Base-by-base conservation (phyloP, 2,888 invertebrate species). In the Amiota mariae region DNA sequence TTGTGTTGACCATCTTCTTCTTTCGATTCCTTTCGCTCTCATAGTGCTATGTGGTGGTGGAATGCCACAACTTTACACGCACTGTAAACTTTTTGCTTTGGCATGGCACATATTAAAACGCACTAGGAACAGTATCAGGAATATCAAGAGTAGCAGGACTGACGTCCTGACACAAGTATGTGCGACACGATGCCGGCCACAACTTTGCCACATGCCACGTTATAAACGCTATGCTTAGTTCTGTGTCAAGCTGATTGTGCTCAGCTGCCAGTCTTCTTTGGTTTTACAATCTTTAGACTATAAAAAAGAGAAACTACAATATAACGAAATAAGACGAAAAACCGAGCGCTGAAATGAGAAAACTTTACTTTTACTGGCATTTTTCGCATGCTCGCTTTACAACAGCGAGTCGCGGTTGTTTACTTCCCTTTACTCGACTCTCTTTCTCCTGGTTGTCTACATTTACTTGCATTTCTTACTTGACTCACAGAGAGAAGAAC, bases 1-100 rank as follows among this genome's bases (percentile, higher is more conserved):
- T 54, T 54, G 24, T 36, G 47, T 68, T 68, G 67, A 54, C 51
- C 54, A 68, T 54, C 24, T 68, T 67, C 24, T 70, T 70, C 77
- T 79, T 79, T 80, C 74, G 70, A 72, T 81, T 79, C 75, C 46
- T 10, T 76, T 75, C 78, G 20, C 18, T 12, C 12, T 12, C 18
- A 59, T 18, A 11, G 18, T 59, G 15, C 24, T 57, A n/a, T n/a
- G n/a, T n/a, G 9, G 12, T n/a, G 54, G 12, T 54, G n/a, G 20
- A 18, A 54, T 68, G 54, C 66, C 66, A 49, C 66, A 66, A 66
- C 49, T 66, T 66, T 46, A 63, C 47, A 63, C 63, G 63, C 63
- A 63, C 13, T 54, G 54, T 13, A 46, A 63, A 63, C 36, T 47
- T 66, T 66, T 15, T 48, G 48, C 66, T 36, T 66, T 47, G 6